These are phyloP conservation scores for Ischnus inquisitorius DNA, from an alignment of 2,888 invertebrate genomes.

Conservation along the genomic window DNA sequence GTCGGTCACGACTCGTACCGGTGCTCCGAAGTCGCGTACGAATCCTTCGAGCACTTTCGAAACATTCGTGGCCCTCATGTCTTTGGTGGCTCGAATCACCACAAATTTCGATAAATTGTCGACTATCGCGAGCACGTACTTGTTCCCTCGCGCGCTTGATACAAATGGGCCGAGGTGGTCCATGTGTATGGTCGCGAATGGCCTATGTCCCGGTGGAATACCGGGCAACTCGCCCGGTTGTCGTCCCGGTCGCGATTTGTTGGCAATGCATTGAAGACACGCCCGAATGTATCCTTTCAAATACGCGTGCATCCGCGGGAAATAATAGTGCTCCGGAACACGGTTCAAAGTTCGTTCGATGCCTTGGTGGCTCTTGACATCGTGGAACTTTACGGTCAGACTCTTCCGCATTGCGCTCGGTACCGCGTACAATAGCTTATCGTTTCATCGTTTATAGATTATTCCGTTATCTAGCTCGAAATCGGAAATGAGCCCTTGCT, in stretches of 20 bases:
- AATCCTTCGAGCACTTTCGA: no score
- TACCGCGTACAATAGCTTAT: conserved; percentile 27
- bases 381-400: conserved; percentile 44
- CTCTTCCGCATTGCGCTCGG: conserved; percentile 45
- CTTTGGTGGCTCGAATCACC: background rate
- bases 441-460: conserved; percentile 39
- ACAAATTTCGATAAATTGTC: conserved; percentile 70
- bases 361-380: conserved; percentile 68
- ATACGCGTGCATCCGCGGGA: conserved; percentile 68
- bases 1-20: no score
- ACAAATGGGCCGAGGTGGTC: conserved; percentile 73
- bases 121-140: conserved; percentile 69
- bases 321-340: conserved; percentile 74
- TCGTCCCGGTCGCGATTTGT: conserved; percentile 67
- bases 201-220: conserved; percentile 71
- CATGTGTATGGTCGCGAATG: conserved; percentile 71
- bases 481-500: background rate
- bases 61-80: conserved; percentile 24
- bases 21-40: no score
- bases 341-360: conserved; percentile 67
- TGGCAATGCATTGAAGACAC: conserved; percentile 73
- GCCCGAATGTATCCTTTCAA: conserved; percentile 64
- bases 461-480: conserved; percentile 51
- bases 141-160: conserved; percentile 55
- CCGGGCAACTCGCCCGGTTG: conserved; percentile 71